Evolutionary conservation across 1,140 invertebrate species (phyloP), one percentile per base, ranked within the genome.

Genomic region (Saccostrea glomerata): DNA sequence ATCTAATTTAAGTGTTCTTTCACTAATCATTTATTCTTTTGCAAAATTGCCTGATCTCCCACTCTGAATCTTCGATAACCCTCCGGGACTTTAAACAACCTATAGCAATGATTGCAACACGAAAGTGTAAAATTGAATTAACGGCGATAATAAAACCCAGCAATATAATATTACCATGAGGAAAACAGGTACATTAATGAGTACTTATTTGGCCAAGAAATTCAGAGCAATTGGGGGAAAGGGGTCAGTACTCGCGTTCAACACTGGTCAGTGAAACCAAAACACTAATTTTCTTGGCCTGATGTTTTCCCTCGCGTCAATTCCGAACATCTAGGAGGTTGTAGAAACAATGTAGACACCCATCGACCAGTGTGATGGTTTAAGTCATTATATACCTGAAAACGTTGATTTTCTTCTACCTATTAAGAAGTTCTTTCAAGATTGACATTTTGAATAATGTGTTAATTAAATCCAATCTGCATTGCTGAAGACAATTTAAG

Each of bases 201-300:
- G 47, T 6, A 6, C 47, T 47, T 47, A 47, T 47, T 47, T 6
- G 47, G 47, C 47, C 5, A 47, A 47, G 47, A 47, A 47, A 47
- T 6, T 47, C 47, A 9, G 9, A 47, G 47, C 47, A 47, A 47
- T 47, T 6, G 5, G 47, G 47, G 47, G 5, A 47, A 9, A 47
- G 47, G 47, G 47, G 47, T 47, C 47, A 47, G 47, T 9, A 47
- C 0, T 47, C 47, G 47, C 47, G 47, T 47, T 47, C 47, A 47
- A 6, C 47, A 47, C 47, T 47, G 47, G 47, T 5, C 47, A 47
- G 20, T 4, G n/a, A n/a, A 63, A 77, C 30, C 70, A 36, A 9
- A 77, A 36, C 23, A 77, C 30, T 30, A 13, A 36, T 77, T 77
- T 36, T 12, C 70, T 77, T 77, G 70, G 70, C 70, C 70, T 77